Percentiles rank a stretch among this genome's conserved stretches.
Evolutionary conservation across 2,113 vertebrate species (phyloP).

Genomic region (Todiramphus chloris): DNA sequence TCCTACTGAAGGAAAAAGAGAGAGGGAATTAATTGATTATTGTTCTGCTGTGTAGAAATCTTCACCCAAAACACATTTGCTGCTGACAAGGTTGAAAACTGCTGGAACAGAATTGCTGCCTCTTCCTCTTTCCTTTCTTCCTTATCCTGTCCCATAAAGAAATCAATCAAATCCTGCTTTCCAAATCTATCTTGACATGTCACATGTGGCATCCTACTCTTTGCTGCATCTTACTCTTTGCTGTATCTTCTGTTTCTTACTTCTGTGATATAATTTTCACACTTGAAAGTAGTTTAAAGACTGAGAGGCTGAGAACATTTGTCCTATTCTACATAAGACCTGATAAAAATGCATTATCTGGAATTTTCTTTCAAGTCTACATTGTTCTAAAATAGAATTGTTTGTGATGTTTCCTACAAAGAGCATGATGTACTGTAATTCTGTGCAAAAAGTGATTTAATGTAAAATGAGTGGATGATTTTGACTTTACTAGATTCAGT

Average conservation of each 20-base stretch:
- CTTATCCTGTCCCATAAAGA: neutral
- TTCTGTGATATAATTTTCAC: neutral
- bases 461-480: neutral
- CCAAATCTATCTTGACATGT: neutral
- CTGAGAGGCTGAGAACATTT: neutral
- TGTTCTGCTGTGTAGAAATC: neutral
- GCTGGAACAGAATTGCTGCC: neutral
- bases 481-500: neutral
- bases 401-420: neutral
- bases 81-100: neutral
- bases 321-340: neutral
- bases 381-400: neutral
- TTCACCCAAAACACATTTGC: neutral
- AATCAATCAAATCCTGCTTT: neutral
- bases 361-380: neutral
- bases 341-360: neutral
- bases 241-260: neutral
- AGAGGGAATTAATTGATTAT: neutral
- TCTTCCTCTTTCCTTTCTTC: neutral
- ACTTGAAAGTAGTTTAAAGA: neutral
- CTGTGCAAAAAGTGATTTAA: neutral
- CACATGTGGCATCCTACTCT: neutral
- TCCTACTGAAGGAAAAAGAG: neutral
- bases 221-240: rapidly evolving
- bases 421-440: neutral